These are phyloP conservation scores for Drosophila funebris DNA, from an alignment of 1,140 invertebrate species.

Conservation along the genomic window DNA sequence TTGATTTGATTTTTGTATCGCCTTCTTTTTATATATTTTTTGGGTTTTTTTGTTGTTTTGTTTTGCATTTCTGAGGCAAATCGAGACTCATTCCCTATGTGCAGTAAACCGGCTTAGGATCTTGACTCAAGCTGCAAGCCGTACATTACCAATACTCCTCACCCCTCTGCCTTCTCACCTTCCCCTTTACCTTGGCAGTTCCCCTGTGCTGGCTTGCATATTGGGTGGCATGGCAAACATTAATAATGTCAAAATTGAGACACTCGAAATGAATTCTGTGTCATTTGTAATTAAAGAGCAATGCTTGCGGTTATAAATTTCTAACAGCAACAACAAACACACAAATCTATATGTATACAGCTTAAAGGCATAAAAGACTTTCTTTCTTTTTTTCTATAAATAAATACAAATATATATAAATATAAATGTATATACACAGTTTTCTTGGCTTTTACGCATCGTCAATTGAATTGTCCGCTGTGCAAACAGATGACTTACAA, in stretches of 20 bases:
- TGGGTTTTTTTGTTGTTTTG: slow-evolving; percentile 45
- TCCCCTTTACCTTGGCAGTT: neutral
- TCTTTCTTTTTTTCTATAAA: slow-evolving; percentile 46
- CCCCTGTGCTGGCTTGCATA: slow-evolving; percentile 43
- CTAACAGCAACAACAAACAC: slow-evolving; percentile 25
- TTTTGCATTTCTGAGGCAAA: slow-evolving; percentile 53
- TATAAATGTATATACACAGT: neutral
- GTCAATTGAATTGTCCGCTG: slow-evolving; percentile 73
- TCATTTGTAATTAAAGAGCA: slow-evolving; percentile 80
- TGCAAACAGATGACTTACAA: slow-evolving; percentile 75
- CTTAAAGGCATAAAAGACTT: slow-evolving; percentile 48
- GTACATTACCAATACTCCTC: neutral
- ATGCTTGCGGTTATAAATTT: slow-evolving; percentile 77
- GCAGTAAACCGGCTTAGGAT: slow-evolving; percentile 54
- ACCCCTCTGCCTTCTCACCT: neutral
- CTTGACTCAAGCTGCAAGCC: slow-evolving; percentile 17
- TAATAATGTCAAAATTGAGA: slow-evolving; percentile 82
- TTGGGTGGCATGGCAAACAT: slow-evolving; percentile 81
- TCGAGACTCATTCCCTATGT: slow-evolving; percentile 44
- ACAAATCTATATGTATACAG: slow-evolving; percentile 12
- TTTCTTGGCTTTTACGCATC: slow-evolving; percentile 48
- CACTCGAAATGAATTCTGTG: slow-evolving; percentile 78
- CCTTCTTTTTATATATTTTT: neutral
- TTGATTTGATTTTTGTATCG: slow-evolving; percentile 70
- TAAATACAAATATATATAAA: neutral